Percentiles rank a stretch among this genome's conserved stretches.
phyloP scores from a whole-genome alignment of 2,113 vertebrate genomes.

The Sander vitreus region DNA sequence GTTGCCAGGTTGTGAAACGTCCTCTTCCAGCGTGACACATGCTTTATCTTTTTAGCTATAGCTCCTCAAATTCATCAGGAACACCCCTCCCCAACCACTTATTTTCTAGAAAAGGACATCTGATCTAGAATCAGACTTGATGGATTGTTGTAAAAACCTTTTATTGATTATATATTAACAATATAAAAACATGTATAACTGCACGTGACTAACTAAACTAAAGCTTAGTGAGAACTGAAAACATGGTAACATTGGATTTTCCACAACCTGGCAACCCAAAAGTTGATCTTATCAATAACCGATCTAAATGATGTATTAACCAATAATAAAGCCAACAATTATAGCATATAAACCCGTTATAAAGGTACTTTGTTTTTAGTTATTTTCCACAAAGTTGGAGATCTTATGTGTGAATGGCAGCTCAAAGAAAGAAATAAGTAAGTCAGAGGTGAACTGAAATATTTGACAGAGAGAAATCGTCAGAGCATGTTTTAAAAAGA shows the following conservation, averaged over 20 bases:
- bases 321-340: background rate
- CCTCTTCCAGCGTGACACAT: background rate
- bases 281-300: background rate
- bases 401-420: background rate
- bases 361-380: background rate
- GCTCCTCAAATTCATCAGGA: background rate
- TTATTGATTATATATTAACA: background rate
- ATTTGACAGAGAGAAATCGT: constrained; percentile 5
- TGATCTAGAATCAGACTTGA: background rate
- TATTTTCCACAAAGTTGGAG: background rate
- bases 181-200: background rate
- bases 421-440: background rate
- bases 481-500: constrained; percentile 12
- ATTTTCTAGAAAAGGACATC: background rate
- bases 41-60: background rate
- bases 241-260: background rate
- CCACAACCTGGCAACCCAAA: background rate
- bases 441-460: constrained; percentile 14
- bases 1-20: background rate
- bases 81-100: background rate
- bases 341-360: background rate
- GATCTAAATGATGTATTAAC: background rate
- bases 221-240: background rate
- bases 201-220: background rate
- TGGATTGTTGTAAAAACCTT: background rate